phyloP scores from a whole-genome alignment of 1,140 invertebrate genomes.

The Neuroterus valhalla region DNA sequence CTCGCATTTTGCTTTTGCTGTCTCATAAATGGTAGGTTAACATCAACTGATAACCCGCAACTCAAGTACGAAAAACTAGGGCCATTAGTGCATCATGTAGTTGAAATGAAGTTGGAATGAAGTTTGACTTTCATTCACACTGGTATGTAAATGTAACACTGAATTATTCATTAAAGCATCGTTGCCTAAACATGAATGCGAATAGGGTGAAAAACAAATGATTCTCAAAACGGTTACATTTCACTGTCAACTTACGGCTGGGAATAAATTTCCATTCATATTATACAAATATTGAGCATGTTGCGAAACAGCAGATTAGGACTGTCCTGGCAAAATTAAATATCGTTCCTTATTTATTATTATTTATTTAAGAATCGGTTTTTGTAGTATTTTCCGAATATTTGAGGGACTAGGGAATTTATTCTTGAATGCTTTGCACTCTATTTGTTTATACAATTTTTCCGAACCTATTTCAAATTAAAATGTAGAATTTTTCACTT shows the following conservation, averaged over 20 bases:
- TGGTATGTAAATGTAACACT: slow-evolving; percentile 54
- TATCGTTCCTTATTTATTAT: background rate
- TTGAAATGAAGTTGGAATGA: slow-evolving; percentile 53
- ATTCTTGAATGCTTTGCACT: no score
- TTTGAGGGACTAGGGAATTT: no score
- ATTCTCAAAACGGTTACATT: background rate
- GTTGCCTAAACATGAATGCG: background rate
- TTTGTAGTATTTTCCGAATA: no score
- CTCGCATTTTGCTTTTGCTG: no score
- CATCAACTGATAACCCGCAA: background rate
- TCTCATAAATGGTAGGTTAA: background rate
- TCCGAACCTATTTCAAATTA: no score
- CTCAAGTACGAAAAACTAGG: background rate
- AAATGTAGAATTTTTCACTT: no score
- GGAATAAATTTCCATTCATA: background rate
- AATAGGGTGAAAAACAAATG: slow-evolving; percentile 20
- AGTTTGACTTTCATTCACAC: slow-evolving; percentile 46
- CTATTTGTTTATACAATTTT: no score
- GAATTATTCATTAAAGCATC: slow-evolving; percentile 60
- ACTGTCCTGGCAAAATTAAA: background rate
- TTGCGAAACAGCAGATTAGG: background rate
- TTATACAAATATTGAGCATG: slow-evolving; percentile 10
- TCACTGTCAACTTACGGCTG: background rate
- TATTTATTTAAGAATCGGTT: no score
- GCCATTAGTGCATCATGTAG: slow-evolving; percentile 36